Percentiles rank a stretch among this genome's conserved stretches.
These are phyloP conservation scores for Euphonia xanthogaster DNA, from an alignment of 2,797 vertebrate species.

Conservation along the genomic window DNA sequence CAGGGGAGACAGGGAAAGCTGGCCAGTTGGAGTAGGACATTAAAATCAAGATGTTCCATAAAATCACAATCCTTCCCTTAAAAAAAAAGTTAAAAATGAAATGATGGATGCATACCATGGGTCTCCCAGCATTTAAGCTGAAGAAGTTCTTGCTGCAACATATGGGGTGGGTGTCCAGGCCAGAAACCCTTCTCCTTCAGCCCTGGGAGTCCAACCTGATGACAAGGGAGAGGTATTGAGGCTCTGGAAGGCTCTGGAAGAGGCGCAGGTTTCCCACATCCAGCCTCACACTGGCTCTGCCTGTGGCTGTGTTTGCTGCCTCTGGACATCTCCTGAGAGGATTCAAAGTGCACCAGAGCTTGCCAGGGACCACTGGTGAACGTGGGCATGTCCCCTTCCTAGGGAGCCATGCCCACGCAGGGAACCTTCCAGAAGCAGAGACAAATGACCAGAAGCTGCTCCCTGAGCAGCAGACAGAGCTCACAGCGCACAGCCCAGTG, in stretches of 20 bases:
- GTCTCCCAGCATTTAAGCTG: background rate
- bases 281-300: background rate
- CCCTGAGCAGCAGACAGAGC: background rate
- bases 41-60: background rate
- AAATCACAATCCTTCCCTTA: background rate
- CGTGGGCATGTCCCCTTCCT: accelerated
- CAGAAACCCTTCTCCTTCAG: background rate
- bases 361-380: background rate
- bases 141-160: background rate
- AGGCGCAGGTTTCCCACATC: accelerated
- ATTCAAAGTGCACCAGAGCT: background rate
- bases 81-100: background rate
- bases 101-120: background rate
- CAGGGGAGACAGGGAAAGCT: background rate
- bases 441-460: background rate
- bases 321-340: background rate
- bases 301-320: background rate
- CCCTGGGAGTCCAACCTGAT: background rate
- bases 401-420: accelerated
- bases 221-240: background rate
- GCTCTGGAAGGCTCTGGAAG: background rate
- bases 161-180: background rate
- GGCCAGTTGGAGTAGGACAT: background rate
- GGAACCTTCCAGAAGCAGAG: background rate
- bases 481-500: accelerated